A percentile compares a stretch with the other conserved stretches of the same genome.
Conservation (phyloP, 2,888 invertebrate genomes). For the Mesopsocus fuscifrons region DNA sequence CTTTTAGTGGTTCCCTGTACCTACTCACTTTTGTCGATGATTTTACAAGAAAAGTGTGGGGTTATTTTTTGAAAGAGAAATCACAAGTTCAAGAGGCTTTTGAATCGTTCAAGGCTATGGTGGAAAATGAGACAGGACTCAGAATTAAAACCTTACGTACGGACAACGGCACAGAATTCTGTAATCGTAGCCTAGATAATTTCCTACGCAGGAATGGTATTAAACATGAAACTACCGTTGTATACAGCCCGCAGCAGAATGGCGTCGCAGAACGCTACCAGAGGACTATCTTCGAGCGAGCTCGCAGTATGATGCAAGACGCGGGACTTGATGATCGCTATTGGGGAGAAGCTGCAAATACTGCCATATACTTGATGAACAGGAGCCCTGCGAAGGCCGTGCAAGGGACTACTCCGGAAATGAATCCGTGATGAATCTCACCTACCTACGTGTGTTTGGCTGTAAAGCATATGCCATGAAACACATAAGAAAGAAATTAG, state of each 20-base stretch:
- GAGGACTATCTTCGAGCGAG: slow-evolving; percentile 16
- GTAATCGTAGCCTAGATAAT: slow-evolving; percentile 10
- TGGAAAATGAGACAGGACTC: not conserved
- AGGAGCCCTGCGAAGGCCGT: slow-evolving; percentile 13
- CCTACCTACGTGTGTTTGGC: not conserved
- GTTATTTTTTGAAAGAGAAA: not conserved
- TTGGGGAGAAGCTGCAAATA: slow-evolving; percentile 19
- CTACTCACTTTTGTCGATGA: not conserved
- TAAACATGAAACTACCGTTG: slow-evolving; percentile 12
- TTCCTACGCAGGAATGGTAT: slow-evolving; percentile 14
- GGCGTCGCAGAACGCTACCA: slow-evolving; percentile 16
- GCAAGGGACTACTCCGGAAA: slow-evolving; percentile 15
- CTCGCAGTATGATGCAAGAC: slow-evolving; percentile 16
- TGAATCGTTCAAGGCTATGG: not conserved
- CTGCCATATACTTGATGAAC: slow-evolving; percentile 19
- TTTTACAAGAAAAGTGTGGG: not conserved
- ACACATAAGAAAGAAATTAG: not conserved
- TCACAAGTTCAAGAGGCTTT: not conserved
- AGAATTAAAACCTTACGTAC: not conserved
- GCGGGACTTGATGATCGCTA: slow-evolving; percentile 15
- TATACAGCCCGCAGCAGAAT: slow-evolving; percentile 12
- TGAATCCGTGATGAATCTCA: slow-evolving; percentile 12
- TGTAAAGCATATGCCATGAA: not conserved
- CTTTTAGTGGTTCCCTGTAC: not conserved
- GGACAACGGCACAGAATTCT: slow-evolving; percentile 14